Evolutionary conservation across 2,113 vertebrate genomes (phyloP).

Genomic region (Copsychus sechellarum): DNA sequence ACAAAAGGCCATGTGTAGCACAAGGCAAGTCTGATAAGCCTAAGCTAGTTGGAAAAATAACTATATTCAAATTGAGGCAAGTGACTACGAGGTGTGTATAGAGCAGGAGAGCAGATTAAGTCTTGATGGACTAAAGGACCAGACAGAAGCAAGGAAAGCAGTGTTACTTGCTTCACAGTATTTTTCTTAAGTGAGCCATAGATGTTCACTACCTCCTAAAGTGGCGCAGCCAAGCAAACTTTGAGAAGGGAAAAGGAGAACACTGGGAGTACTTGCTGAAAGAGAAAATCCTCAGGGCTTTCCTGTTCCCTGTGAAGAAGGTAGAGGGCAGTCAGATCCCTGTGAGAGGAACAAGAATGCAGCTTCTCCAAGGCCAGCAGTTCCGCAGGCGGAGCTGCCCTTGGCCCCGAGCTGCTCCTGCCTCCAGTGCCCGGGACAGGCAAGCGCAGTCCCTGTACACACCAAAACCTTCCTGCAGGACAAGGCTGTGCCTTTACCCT

Average conservation of each 20-base stretch:
- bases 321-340: not conserved
- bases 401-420: not conserved
- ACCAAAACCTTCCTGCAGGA: not conserved
- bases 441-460: accelerated
- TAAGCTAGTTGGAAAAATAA: not conserved
- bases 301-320: not conserved
- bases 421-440: not conserved
- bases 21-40: not conserved
- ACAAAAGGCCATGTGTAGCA: not conserved
- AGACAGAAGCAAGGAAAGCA: not conserved
- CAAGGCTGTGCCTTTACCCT: accelerated
- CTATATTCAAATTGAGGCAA: not conserved
- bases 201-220: not conserved
- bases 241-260: not conserved
- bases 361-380: not conserved
- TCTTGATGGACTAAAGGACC: not conserved
- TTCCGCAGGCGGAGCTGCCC: not conserved
- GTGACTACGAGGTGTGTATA: accelerated
- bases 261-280: not conserved
- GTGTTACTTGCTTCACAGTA: accelerated
- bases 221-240: accelerated
- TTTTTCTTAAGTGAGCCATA: not conserved
- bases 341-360: not conserved
- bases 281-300: not conserved
- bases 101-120: not conserved